A percentile compares a stretch with the other conserved stretches of the same genome.
Conservation (phyloP, 2,888 invertebrate species). For the Podotricha telesiphe region DNA sequence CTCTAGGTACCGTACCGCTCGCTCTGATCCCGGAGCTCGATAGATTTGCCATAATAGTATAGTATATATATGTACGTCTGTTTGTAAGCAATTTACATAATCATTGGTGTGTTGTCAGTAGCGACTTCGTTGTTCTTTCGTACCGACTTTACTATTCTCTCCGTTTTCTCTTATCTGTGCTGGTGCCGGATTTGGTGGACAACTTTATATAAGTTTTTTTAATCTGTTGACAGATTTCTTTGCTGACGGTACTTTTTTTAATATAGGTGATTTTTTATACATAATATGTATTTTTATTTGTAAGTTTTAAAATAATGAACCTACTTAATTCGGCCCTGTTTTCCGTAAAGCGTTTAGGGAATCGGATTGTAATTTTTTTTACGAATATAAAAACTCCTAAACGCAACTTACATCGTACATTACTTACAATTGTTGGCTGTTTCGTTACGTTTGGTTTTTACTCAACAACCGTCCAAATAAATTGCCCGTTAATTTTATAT, state of each 20-base stretch:
- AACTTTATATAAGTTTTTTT: neutral
- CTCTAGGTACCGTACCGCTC: slow-evolving; percentile 58
- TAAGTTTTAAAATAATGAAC: slow-evolving; percentile 6
- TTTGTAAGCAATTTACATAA: slow-evolving; percentile 74
- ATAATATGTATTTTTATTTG: neutral
- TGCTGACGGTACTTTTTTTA: slow-evolving; percentile 16
- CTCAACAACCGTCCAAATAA: slow-evolving; percentile 72
- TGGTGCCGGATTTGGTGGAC: slow-evolving; percentile 17
- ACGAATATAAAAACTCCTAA: slow-evolving; percentile 19
- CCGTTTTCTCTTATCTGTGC: neutral
- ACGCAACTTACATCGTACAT: slow-evolving; percentile 32
- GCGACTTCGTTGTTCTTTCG: slow-evolving; percentile 39
- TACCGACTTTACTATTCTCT: slow-evolving; percentile 13
- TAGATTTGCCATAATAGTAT: slow-evolving; percentile 80
- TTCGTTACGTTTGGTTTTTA: slow-evolving; percentile 42
- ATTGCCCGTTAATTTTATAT: slow-evolving; percentile 37
- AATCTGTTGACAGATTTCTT: slow-evolving; percentile 19
- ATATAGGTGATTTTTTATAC: neutral
- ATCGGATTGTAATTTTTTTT: slow-evolving; percentile 18
- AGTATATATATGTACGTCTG: slow-evolving; percentile 54
- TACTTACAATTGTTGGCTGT: slow-evolving; percentile 30
- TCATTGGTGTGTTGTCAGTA: slow-evolving; percentile 64
- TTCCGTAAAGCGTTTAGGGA: slow-evolving; percentile 27
- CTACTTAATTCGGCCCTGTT: slow-evolving; percentile 13
- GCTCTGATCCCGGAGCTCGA: slow-evolving; percentile 51